Evolutionary conservation across 2,797 vertebrate genomes (phyloP).

Genomic region (Vespertilio murinus): DNA sequence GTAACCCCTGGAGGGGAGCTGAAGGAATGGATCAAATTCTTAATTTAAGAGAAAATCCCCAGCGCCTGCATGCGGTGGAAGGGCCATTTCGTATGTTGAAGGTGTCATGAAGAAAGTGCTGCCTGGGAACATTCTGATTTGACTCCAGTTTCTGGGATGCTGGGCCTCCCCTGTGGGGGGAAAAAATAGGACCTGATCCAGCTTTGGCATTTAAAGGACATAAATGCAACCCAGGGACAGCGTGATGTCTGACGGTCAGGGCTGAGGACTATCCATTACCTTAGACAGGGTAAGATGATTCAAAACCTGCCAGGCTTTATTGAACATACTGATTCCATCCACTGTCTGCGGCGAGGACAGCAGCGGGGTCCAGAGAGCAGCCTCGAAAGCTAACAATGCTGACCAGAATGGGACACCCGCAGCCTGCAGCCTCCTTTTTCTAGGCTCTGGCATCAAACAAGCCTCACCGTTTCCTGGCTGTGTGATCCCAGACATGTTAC

Average conservation of each 20-base stretch:
- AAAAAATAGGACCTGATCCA: background rate
- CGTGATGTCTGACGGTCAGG: background rate
- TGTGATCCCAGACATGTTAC: background rate
- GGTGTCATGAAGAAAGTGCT: background rate
- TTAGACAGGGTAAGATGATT: background rate
- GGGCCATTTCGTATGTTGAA: background rate
- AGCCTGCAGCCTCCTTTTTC: background rate
- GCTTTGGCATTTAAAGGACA: constrained; percentile 28
- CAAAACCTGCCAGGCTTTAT: background rate
- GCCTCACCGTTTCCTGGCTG: background rate
- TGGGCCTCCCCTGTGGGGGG: background rate
- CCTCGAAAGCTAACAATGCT: background rate
- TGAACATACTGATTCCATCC: background rate
- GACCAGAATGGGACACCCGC: background rate
- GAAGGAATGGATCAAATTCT: constrained; percentile 74
- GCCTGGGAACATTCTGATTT: background rate
- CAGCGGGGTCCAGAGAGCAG: background rate
- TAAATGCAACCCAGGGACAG: background rate
- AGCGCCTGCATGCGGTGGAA: background rate
- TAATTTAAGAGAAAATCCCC: constrained; percentile 69
- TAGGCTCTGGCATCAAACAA: background rate
- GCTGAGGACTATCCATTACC: background rate
- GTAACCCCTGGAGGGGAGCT: constrained; percentile 62
- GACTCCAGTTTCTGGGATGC: background rate
- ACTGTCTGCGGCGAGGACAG: fast-evolving